phyloP scores from a whole-genome alignment of 2,797 vertebrate genomes.

The Setipinna tenuifilis region DNA sequence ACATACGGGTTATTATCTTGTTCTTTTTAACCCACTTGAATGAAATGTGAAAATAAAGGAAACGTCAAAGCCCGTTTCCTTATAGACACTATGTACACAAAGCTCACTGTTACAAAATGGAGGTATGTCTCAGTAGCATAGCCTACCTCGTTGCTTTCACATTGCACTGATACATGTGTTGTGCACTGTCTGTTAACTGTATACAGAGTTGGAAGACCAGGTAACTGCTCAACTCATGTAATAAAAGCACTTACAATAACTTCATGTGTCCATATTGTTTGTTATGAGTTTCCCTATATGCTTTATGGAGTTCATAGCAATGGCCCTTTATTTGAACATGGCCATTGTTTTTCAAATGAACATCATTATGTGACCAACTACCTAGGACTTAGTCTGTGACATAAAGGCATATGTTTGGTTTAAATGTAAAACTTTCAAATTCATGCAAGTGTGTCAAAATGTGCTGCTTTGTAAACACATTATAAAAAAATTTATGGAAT shows the following conservation, averaged over 20 bases:
- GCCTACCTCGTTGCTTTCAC: conserved; percentile 18
- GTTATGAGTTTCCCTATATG: not conserved
- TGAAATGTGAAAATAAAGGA: not conserved
- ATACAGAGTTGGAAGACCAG: not conserved
- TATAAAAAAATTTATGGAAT: not conserved
- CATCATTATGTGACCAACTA: not conserved
- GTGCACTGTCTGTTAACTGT: conserved; percentile 13
- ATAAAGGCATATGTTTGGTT: not conserved
- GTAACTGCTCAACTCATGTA: not conserved
- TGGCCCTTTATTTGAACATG: not conserved
- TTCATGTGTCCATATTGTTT: not conserved
- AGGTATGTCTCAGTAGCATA: not conserved
- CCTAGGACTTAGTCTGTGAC: not conserved
- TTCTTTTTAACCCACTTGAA: conserved; percentile 8
- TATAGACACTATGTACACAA: not conserved
- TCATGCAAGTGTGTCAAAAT: not conserved
- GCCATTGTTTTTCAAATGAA: not conserved
- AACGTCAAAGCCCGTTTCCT: not conserved
- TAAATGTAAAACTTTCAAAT: not conserved
- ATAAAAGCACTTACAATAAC: not conserved
- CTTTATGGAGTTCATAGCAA: not conserved
- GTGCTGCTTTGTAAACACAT: not conserved
- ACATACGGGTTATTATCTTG: not conserved
- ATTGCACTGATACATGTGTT: not conserved
- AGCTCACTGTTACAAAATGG: conserved; percentile 8